Percentiles rank a stretch among this genome's conserved stretches.
phyloP scores from a whole-genome alignment of 2,888 invertebrate genomes.

The Aproaerema taeniolella region DNA sequence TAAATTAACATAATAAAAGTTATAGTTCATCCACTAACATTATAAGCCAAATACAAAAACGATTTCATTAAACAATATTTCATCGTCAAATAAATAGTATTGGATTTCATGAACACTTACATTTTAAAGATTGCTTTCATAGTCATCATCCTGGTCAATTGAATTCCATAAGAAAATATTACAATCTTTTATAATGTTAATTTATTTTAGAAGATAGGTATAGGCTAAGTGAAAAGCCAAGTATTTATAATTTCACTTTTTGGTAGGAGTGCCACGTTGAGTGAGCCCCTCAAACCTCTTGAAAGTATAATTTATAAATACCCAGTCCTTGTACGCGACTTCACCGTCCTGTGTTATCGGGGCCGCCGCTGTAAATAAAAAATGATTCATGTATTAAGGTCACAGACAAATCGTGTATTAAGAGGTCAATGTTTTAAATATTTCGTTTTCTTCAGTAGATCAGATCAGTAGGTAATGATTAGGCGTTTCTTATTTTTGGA shows the following conservation, averaged over 20 bases:
- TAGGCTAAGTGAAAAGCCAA: no score
- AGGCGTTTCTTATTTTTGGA: no score
- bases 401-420: no score
- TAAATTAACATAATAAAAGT: conserved; percentile 9
- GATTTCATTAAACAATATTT: no score
- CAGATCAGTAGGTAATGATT: no score
- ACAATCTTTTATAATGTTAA: conserved; percentile 7
- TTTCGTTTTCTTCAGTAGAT: no score
- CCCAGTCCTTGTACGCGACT: conserved; percentile 98
- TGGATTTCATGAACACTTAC: no score
- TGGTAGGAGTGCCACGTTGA: conserved; percentile 89
- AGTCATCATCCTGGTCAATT: not conserved
- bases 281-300: conserved; percentile 99
- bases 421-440: no score
- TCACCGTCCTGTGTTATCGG: conserved; percentile 94
- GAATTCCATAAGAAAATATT: conserved; percentile 7
- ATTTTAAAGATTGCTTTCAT: not conserved
- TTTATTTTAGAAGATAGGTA: conserved; percentile 2
- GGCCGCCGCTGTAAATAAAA: conserved; percentile 83
- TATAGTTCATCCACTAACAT: no score
- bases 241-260: conserved; percentile 77
- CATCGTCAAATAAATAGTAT: no score
- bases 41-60: no score
- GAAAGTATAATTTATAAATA: conserved; percentile 99
- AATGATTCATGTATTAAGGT: no score